Percentiles rank a stretch among this genome's conserved stretches.
phyloP scores from a whole-genome alignment of 2,113 vertebrate species.

The Callospermophilus lateralis region DNA sequence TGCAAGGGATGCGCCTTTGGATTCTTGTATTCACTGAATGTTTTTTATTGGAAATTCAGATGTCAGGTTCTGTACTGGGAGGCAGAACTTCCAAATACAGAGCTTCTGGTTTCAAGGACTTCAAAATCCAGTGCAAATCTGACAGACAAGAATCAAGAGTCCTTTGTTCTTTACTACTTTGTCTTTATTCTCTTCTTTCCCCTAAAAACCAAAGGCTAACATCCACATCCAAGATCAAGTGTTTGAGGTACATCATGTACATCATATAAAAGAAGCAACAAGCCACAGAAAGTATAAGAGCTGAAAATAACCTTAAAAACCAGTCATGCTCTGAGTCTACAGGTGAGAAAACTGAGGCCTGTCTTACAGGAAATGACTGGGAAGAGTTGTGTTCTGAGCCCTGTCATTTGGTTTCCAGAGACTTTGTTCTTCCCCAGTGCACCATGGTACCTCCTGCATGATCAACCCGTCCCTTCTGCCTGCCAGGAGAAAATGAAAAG shows the following conservation, averaged over 20 bases:
- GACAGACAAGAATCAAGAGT: neutral
- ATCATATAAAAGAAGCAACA: constrained; percentile 30
- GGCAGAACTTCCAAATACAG: neutral
- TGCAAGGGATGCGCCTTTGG: neutral
- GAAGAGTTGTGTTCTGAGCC: neutral
- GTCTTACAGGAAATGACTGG: neutral
- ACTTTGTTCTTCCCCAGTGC: neutral
- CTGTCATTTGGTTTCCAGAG: neutral
- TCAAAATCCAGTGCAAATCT: neutral
- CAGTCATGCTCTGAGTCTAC: neutral
- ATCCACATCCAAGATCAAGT: neutral
- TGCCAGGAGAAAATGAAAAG: constrained; percentile 89
- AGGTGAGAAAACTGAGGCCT: neutral
- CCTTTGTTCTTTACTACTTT: neutral
- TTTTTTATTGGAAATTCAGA: neutral
- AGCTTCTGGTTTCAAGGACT: neutral
- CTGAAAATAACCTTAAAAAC: neutral
- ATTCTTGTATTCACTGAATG: neutral
- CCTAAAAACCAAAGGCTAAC: neutral
- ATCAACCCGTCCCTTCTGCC: constrained; percentile 81
- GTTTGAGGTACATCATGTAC: neutral
- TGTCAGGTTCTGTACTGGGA: neutral
- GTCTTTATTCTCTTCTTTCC: neutral
- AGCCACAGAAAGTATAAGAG: neutral
- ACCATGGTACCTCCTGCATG: constrained; percentile 5